Percentiles rank a stretch among this genome's conserved stretches.
phyloP scores from a whole-genome alignment of 2,797 vertebrate species.

The Danio aesculapii region DNA sequence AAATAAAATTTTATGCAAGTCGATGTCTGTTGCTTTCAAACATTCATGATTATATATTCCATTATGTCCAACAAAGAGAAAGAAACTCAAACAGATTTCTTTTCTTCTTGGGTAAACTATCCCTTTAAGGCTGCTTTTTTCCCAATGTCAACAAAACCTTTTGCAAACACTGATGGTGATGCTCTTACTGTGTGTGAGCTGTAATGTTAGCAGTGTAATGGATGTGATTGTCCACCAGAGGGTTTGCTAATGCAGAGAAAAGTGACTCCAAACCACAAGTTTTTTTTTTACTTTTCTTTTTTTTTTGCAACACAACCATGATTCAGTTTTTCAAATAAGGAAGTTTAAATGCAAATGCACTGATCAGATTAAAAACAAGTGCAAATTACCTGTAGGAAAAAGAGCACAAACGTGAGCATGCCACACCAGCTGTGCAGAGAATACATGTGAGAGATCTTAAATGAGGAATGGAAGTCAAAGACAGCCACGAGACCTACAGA shows the following conservation, averaged over 20 bases:
- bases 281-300: too few relatives aligned
- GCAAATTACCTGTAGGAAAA: slow-evolving; percentile 84
- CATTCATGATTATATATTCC: too few relatives aligned
- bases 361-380: background rate
- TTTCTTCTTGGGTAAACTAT: background rate
- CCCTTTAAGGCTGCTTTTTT: background rate
- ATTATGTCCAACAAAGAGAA: too few relatives aligned
- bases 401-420: slow-evolving; percentile 83
- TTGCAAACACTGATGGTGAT: slow-evolving; percentile 1
- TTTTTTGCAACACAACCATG: background rate
- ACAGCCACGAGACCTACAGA: slow-evolving; percentile 86
- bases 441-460: slow-evolving; percentile 85
- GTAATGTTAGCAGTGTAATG: background rate
- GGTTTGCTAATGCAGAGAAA: background rate
- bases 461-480: slow-evolving; percentile 84
- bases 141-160: background rate
- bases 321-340: background rate
- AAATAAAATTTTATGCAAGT: too few relatives aligned
- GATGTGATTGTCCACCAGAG: background rate
- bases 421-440: slow-evolving; percentile 97
- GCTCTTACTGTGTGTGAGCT: background rate
- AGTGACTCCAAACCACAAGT: background rate
- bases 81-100: too few relatives aligned
- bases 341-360: background rate
- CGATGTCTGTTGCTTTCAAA: too few relatives aligned